Conservation (phyloP, 2,797 vertebrate species). For the Hypotaenidia okinawae region DNA sequence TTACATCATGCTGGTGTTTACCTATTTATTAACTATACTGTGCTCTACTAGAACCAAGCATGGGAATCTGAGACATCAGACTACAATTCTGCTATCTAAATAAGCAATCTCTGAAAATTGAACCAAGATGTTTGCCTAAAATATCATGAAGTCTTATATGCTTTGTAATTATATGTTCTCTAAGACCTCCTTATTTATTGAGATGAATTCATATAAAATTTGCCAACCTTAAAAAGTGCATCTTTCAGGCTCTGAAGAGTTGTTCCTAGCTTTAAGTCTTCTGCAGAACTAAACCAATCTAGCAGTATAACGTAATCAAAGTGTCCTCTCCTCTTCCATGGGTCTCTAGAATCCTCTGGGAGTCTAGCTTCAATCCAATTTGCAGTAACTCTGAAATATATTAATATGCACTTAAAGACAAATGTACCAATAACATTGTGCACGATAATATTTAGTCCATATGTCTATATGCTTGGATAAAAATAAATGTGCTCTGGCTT, state of each 20-base stretch:
- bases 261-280: slow-evolving; percentile 88
- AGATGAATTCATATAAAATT: background rate
- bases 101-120: background rate
- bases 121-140: background rate
- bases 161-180: background rate
- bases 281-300: slow-evolving; percentile 93
- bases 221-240: slow-evolving; percentile 91
- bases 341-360: slow-evolving; percentile 86
- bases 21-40: background rate
- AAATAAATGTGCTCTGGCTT: background rate
- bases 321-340: slow-evolving; percentile 87
- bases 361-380: slow-evolving; percentile 90
- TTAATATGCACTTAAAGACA: slow-evolving; percentile 29
- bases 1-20: background rate
- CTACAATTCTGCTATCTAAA: background rate
- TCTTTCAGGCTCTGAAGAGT: slow-evolving; percentile 95
- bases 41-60: background rate
- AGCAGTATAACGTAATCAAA: slow-evolving; percentile 91
- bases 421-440: background rate
- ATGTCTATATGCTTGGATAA: background rate
- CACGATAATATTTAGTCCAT: background rate
- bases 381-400: slow-evolving; percentile 87
- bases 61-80: background rate
- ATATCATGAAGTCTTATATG: background rate
- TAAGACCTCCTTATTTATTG: background rate